Base-by-base conservation (phyloP, 2,888 invertebrate genomes). In the Sarcophaga variegata region DNA sequence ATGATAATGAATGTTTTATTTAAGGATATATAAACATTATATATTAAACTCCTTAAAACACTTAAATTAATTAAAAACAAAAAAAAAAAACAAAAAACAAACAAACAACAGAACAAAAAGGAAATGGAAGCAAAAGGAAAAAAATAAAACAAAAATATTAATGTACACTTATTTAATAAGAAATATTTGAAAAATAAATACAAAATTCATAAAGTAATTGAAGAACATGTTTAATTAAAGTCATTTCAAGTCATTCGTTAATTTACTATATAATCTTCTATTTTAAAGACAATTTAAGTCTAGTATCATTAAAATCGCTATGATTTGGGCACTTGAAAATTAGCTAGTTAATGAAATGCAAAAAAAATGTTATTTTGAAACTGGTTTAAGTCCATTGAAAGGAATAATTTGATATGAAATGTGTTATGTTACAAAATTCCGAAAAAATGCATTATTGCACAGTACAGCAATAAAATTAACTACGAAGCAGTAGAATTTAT, bases 161-260 rank as follows among this genome's bases (percentile, higher is more conserved):
- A 83, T 86, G 83, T 83, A 77, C 77, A 86, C 83, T 86, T 86
- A 86, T 83, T 83, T 83, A 83, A 80, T 86, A 86, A 77, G 86
- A 83, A 86, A 74, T 86, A 86, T 86, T 83, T 83, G 81, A 81
- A 83, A 83, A 83, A 86, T 83, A 86, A 86, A 83, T 83, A 77
- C 64, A 83, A 72, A 82, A 83, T 78, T 86, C 69, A 81, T 81
- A 86, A 83, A 83, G 49, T 67, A 67, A 71, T 62, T 0, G 22
- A 71, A 79, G 25, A 17, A 17, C 20, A 22, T 49, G 20, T 70
- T 49, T 60, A 11, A 20, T 20, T 17, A 2, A 59, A 59, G 54
- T 54, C 27, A 27, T 37, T 37, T 37, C 4, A 5, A 14, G 76
- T 67, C 37, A 69, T 67, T 77, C 62, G 8, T 20, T 25, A 25